Evolutionary conservation across 2,888 invertebrate genomes (phyloP).

Genomic region (Scaptomyza reducta): DNA sequence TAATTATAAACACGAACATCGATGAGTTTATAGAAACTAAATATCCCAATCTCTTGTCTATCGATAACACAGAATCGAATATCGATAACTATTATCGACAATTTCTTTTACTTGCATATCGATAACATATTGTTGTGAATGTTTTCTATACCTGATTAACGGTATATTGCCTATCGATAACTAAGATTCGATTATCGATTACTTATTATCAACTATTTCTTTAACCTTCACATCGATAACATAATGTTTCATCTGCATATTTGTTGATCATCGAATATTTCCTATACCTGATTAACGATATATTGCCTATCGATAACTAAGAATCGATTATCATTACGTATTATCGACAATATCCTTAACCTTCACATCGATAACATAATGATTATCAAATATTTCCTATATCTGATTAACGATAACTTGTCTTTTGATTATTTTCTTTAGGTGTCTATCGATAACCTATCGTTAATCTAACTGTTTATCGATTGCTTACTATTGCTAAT

Average conservation of each 20-base stretch:
- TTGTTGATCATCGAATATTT: neutral
- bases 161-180: too few species aligned
- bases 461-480: neutral
- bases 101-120: neutral
- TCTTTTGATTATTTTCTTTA: neutral
- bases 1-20: too few species aligned
- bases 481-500: neutral
- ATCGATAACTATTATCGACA: neutral
- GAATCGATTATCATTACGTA: too few species aligned
- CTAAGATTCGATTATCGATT: too few species aligned
- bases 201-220: too few species aligned
- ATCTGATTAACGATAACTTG: neutral
- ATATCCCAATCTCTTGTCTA: neutral
- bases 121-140: too few species aligned
- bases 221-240: too few species aligned
- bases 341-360: too few species aligned
- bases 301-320: too few species aligned
- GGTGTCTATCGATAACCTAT: neutral
- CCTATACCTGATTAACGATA: neutral
- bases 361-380: too few species aligned
- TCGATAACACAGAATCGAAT: neutral
- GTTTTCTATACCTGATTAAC: neutral
- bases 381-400: neutral
- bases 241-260: neutral
- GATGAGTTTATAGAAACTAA: too few species aligned